Conservation (phyloP, 2,113 vertebrate species). For the Gobius niger region DNA sequence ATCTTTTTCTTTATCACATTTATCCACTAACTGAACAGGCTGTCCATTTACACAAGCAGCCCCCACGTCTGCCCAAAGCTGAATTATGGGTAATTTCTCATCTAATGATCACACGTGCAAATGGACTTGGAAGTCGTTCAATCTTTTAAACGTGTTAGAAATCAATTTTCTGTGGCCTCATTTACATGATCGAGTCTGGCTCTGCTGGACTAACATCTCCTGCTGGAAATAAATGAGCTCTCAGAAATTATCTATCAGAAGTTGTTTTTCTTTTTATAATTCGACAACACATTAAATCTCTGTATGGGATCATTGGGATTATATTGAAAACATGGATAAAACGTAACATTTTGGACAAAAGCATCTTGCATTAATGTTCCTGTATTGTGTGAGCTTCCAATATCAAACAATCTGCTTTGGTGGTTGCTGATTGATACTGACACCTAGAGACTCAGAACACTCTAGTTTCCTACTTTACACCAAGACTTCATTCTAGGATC, state of each 20-base stretch:
- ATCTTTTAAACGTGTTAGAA: slow-evolving; percentile 1
- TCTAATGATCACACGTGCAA: not conserved
- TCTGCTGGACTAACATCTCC: not conserved
- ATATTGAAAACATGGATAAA: too few species aligned
- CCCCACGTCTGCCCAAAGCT: not conserved
- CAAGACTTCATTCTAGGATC: too few species aligned
- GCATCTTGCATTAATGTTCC: too few species aligned
- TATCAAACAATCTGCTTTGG: too few species aligned
- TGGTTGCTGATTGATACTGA: too few species aligned
- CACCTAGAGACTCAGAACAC: too few species aligned
- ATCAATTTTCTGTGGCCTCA: slow-evolving; percentile 2
- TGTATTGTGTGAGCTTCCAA: too few species aligned
- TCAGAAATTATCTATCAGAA: not conserved
- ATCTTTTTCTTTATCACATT: not conserved
- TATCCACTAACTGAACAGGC: not conserved
- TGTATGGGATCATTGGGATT: too few species aligned
- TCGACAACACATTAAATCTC: too few species aligned
- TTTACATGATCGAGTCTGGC: not conserved
- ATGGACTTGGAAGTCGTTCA: not conserved
- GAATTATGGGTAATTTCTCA: not conserved
- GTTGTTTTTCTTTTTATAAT: too few species aligned
- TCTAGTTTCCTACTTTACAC: too few species aligned
- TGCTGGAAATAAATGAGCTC: not conserved
- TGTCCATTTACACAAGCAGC: not conserved
- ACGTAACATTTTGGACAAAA: too few species aligned